phyloP scores from a whole-genome alignment of 2,888 invertebrate species.

The Tenthredo distinguenda region DNA sequence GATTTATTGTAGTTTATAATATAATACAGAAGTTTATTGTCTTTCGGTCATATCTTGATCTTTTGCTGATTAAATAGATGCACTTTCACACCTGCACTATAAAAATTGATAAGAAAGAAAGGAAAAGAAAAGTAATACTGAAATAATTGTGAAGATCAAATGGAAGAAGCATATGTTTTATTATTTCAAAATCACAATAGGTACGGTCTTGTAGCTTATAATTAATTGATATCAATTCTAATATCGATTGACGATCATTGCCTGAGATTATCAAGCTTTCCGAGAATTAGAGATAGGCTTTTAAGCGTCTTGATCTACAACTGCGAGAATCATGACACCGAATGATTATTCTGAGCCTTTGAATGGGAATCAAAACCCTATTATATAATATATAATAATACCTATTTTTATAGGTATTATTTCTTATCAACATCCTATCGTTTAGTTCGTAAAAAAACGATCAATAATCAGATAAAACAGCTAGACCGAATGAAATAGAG shows the following conservation, averaged over 20 bases:
- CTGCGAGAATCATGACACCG: neutral
- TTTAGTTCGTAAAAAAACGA: neutral
- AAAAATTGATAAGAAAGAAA: neutral
- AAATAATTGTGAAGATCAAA: neutral
- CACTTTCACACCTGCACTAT: neutral
- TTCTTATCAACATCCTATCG: neutral
- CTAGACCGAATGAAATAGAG: neutral
- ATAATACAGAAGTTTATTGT: neutral
- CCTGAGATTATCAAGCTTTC: neutral
- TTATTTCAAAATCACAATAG: neutral
- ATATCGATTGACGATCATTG: constrained; percentile 17
- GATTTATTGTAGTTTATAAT: neutral
- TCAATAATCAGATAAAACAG: neutral
- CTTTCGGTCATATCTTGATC: neutral
- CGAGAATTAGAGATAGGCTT: neutral
- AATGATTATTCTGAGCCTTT: neutral
- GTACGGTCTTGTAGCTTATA: neutral
- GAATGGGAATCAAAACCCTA: neutral
- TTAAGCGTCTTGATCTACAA: neutral
- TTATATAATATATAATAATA: no score
- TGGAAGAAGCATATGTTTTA: neutral
- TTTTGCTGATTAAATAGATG: neutral
- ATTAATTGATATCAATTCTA: neutral
- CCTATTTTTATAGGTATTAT: neutral
- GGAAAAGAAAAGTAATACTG: neutral